Evolutionary conservation across 2,888 invertebrate species (phyloP), one percentile per base, ranked within the genome.

Genomic region (Petrolisthes manimaculis): DNA sequence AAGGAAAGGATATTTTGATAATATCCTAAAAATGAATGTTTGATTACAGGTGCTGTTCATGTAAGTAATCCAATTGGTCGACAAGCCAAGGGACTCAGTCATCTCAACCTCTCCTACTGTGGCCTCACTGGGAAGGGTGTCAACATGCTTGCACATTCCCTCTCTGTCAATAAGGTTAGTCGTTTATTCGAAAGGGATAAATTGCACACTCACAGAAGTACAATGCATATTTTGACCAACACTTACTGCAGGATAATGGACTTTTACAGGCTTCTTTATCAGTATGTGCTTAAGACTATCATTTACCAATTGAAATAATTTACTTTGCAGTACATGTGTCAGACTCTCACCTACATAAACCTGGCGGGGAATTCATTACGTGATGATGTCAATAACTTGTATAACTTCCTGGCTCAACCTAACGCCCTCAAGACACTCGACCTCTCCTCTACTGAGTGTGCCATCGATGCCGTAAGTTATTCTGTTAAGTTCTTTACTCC

Each of bases 361-460:
- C 94, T 99, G 92, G 96, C 97, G 92, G 97, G 97, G 92, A 98
- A 98, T 93, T 96, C 96, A 93, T 95, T 98, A 90, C 98, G 97
- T 93, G 98, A 98, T 93, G 98, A 98, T 93, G 96, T 97, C 92
- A 97, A 96, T 98, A 96, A 97, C 94, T 94, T 98, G 93, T 97
- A 97, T 94, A 97, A 97, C 93, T 98, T 98, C 93, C 94, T 99
- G 92, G 98, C 98, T 91, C 97, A 98, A 94, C 97, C 98, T 82
- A 98, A 98, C 93, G 96, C 96, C 92, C 94, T 99, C 92, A 96
- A 97, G 92, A 96, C 97, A 94, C 95, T 99, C 93, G 98, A 99
- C 94, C 95, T 99, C 93, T 97, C 98, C 89, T 96, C 96, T 92
- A 98, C 98, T 79, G 98, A 98, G 94, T 96, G 97, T 91, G 96